Percentiles rank a stretch among this genome's conserved stretches.
Evolutionary conservation across 2,797 vertebrate genomes (phyloP).

Genomic region (Lutjanus argentimaculatus): DNA sequence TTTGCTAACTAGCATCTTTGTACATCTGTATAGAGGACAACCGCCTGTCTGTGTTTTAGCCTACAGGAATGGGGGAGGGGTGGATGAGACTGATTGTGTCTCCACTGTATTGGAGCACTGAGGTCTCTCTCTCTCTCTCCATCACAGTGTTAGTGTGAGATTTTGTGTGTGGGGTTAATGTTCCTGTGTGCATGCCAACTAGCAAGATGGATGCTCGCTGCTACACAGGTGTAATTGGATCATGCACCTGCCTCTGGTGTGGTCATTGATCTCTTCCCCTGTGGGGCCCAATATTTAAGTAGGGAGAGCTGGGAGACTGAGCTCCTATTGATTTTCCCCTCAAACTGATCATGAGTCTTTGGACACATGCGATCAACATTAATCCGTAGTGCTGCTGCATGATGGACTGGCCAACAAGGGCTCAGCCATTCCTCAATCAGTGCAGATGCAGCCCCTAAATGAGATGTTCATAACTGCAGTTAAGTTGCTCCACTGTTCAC

Average conservation of each 20-base stretch:
- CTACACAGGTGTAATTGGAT: conserved; percentile 75
- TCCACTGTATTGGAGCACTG: conserved; percentile 13
- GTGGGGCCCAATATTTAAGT: conserved; percentile 43
- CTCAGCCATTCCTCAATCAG: conserved; percentile 17
- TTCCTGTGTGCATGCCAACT: conserved; percentile 44
- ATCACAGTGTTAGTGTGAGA: conserved; percentile 12
- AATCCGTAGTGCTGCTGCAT: conserved; percentile 41
- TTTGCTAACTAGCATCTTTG: background rate
- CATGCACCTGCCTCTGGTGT: conserved; percentile 61
- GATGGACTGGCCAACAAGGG: conserved; percentile 36
- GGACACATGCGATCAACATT: conserved; percentile 54
- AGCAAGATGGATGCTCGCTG: conserved; percentile 64
- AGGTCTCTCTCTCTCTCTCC: background rate
- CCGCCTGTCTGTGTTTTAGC: conserved; percentile 14
- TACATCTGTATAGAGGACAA: conserved; percentile 17
- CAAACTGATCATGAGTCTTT: conserved; percentile 62
- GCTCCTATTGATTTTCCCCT: conserved; percentile 67
- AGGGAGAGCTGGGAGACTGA: conserved; percentile 23
- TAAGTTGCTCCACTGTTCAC: conserved; percentile 2
- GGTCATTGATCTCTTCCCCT: conserved; percentile 69
- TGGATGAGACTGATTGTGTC: conserved; percentile 22
- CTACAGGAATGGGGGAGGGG: conserved; percentile 43
- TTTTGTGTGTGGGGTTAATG: conserved; percentile 22
- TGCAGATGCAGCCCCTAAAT: background rate
- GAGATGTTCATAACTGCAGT: conserved; percentile 2